These are phyloP conservation scores for Alexandromys oeconomus DNA, from an alignment of 2,797 vertebrate genomes.

Conservation along the genomic window DNA sequence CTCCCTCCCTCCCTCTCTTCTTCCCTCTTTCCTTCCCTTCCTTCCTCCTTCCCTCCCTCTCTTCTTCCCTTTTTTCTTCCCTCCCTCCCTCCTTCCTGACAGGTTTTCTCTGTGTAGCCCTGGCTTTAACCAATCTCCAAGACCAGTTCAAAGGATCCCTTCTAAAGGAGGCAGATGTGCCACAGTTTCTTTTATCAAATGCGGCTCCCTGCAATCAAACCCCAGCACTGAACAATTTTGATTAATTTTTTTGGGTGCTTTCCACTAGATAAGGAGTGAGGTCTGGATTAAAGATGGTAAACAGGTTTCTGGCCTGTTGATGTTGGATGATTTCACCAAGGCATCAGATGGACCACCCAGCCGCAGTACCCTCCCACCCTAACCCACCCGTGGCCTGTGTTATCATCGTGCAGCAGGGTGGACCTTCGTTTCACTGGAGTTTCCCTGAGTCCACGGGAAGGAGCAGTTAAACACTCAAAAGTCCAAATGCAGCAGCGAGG, in stretches of 20 bases:
- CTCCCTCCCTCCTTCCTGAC: neutral
- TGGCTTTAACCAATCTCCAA: neutral
- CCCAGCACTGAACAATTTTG: neutral
- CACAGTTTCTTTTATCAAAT: neutral
- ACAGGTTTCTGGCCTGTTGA: neutral
- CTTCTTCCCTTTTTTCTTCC: no score
- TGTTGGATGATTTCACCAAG: neutral
- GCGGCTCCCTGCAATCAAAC: no score
- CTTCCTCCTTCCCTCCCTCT: no score
- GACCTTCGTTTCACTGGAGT: neutral
- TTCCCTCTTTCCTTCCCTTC: no score
- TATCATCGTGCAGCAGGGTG: neutral
- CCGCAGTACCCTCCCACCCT: neutral
- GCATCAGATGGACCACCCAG: neutral
- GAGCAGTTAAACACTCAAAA: neutral
- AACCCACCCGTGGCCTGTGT: neutral
- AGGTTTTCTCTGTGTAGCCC: neutral
- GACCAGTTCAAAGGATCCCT: neutral
- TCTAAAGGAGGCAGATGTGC: neutral
- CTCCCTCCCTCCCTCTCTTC: fast-evolving
- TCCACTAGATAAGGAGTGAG: neutral
- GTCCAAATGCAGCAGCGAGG: neutral
- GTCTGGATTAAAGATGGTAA: neutral
- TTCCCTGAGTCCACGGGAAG: neutral
- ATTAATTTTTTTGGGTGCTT: neutral